Base-by-base conservation (phyloP, 92 coral and sea anemone species). In the Zoanthus solanderi region DNA sequence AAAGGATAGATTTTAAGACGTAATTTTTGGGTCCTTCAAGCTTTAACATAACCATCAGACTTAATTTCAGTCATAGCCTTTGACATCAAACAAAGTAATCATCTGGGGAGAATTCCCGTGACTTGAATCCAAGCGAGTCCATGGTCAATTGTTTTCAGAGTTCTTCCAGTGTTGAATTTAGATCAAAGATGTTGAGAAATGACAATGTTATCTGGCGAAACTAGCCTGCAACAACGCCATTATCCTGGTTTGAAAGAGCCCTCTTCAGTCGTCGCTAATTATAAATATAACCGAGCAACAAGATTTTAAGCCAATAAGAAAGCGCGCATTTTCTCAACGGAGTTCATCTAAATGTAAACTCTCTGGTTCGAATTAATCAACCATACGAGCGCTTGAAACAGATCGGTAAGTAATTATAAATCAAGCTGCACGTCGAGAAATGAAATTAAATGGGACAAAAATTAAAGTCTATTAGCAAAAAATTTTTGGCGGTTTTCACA, bases 331-430 rank as follows among this genome's bases (percentile, higher is more conserved):
- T 9, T 37, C 60, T 80, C 45, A 81, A 66, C 85, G 32, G 67
- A 81, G n/a, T 81, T 53, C 85, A 65, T 9, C 13, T 9, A 11
- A 66, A 61, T 80, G 72, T 80, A 18, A 63, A 45, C 80, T 52
- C 45, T 29, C 9, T 80, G 46, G 28, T 44, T 61, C 75, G 50
- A 23, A 53, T 37, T 81, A 67, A 65, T 81, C 75, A 81, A 48
- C 85, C 23, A 17, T 4, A 28, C 61, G 6, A 18, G 75, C 57
- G 15, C 50, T 81, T 67, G 75, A 66, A 13, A 44, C 47, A 34
- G 54, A 23, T 13, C 15, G 29, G 29, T 13, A 50, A 47, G 44
- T 7, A 42, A 71, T 23, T 46, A 58, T 29, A 81, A 46, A 75
- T 81, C 61, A 67, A 45, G 9, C 29, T 67, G 50, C 15, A 30